phyloP scores from a whole-genome alignment of 2,888 invertebrate genomes.

The Ceramica pisi region DNA sequence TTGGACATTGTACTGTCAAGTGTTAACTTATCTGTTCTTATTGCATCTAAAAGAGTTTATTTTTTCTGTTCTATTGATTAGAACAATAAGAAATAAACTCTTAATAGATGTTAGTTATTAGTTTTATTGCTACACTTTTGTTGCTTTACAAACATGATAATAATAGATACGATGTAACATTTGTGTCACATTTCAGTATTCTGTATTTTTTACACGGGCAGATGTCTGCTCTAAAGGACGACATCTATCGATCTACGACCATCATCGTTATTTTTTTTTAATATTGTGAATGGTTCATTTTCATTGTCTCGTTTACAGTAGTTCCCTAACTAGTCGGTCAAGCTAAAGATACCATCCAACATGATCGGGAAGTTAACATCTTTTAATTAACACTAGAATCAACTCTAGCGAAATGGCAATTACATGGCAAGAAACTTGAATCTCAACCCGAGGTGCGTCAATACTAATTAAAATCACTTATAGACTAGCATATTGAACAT shows the following conservation, averaged over 20 bases:
- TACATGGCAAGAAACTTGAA: slow-evolving; percentile 10
- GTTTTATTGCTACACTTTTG: too few species aligned
- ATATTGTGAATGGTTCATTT: too few species aligned
- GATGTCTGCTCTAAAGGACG: too few species aligned
- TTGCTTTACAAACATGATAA: too few species aligned
- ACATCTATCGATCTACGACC: too few species aligned
- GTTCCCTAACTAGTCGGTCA: too few species aligned
- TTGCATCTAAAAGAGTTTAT: neutral
- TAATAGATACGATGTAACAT: too few species aligned
- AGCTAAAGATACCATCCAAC: neutral
- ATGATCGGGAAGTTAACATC: neutral
- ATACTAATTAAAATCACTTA: slow-evolving; percentile 51
- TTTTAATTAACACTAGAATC: slow-evolving; percentile 15
- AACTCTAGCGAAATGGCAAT: neutral
- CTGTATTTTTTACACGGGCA: too few species aligned
- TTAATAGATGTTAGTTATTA: neutral
- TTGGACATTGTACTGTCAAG: slow-evolving; percentile 14
- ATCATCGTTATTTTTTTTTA: too few species aligned
- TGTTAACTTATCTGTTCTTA: slow-evolving; percentile 9
- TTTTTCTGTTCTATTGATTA: neutral
- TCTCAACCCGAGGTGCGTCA: slow-evolving; percentile 12
- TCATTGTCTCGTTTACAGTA: too few species aligned
- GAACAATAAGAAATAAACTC: too few species aligned
- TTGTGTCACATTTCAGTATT: too few species aligned
- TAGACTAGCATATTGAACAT: neutral